Conservation (phyloP, 2,888 invertebrate species). For the Drosophila recens region DNA sequence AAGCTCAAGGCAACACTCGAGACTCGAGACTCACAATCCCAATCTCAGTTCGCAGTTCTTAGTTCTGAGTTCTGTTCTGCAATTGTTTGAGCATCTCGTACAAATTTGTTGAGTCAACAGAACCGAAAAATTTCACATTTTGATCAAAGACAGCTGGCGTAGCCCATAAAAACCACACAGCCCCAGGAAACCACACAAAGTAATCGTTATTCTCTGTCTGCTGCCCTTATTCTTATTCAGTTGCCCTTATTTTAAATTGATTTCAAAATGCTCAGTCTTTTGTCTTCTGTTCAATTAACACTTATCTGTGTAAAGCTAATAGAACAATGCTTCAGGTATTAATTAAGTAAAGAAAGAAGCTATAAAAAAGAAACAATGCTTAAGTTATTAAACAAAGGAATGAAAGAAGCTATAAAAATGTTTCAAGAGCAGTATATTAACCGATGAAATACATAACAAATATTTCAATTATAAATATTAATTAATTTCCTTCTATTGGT, state of each 20-base stretch:
- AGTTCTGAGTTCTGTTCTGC: constrained; percentile 4
- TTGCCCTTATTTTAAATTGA: constrained; percentile 6
- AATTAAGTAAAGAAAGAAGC: not conserved
- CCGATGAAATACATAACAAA: not conserved
- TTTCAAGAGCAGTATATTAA: not conserved
- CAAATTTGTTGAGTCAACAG: constrained; percentile 45
- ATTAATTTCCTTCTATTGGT: too few relatives aligned
- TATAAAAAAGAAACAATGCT: not conserved
- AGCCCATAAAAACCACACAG: constrained; percentile 21
- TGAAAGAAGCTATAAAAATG: not conserved
- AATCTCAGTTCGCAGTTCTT: constrained; percentile 13
- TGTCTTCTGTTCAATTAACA: constrained; percentile 7
- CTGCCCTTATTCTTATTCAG: not conserved
- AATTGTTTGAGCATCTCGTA: constrained; percentile 42
- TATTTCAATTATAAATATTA: not conserved
- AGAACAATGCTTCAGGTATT: not conserved
- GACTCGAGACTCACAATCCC: not conserved
- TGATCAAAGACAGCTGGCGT: constrained; percentile 53
- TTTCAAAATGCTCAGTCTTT: constrained; percentile 5
- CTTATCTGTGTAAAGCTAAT: not conserved
- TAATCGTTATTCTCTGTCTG: constrained; percentile 2
- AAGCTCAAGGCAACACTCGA: constrained; percentile 24
- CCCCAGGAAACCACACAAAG: constrained; percentile 38
- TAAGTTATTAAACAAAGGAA: not conserved
- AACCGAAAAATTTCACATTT: constrained; percentile 40